A percentile compares a stretch with the other conserved stretches of the same genome.
Evolutionary conservation across 2,888 invertebrate species (phyloP).

Genomic region (Sinhomidia bicolor): DNA sequence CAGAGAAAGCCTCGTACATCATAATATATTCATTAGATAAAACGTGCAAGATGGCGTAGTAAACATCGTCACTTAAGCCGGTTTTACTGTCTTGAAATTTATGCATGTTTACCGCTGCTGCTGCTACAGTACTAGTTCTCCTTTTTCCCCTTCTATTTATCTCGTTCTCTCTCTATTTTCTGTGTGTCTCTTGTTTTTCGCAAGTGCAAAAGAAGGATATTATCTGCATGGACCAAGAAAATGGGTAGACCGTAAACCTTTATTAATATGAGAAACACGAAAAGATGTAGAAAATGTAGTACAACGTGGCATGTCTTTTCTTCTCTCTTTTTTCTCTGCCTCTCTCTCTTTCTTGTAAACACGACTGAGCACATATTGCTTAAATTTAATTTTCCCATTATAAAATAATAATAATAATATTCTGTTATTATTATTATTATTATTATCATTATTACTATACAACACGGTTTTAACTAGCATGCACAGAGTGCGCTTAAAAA

Average conservation of each 20-base stretch:
- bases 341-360: background rate
- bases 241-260: background rate
- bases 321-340: slow-evolving; percentile 6
- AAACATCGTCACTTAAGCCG: slow-evolving; percentile 74
- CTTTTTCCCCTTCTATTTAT: slow-evolving; percentile 1
- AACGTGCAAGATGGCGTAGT: slow-evolving; percentile 72
- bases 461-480: too few species aligned
- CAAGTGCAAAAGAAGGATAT: slow-evolving; percentile 31
- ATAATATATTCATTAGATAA: slow-evolving; percentile 75
- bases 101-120: slow-evolving; percentile 32
- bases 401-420: too few species aligned
- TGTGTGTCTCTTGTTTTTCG: slow-evolving; percentile 15
- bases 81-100: slow-evolving; percentile 69
- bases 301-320: background rate
- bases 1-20: slow-evolving; percentile 56
- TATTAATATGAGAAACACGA: slow-evolving; percentile 47
- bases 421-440: too few species aligned
- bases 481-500: background rate
- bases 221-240: slow-evolving; percentile 61
- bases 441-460: too few species aligned
- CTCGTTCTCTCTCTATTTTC: background rate
- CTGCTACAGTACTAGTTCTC: background rate
- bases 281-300: slow-evolving; percentile 1
- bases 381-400: slow-evolving; percentile 35
- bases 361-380: slow-evolving; percentile 40